A percentile compares a stretch with the other conserved stretches of the same genome.
Evolutionary conservation across 1,140 invertebrate species (phyloP).

Genomic region (Kradibia gibbosae): DNA sequence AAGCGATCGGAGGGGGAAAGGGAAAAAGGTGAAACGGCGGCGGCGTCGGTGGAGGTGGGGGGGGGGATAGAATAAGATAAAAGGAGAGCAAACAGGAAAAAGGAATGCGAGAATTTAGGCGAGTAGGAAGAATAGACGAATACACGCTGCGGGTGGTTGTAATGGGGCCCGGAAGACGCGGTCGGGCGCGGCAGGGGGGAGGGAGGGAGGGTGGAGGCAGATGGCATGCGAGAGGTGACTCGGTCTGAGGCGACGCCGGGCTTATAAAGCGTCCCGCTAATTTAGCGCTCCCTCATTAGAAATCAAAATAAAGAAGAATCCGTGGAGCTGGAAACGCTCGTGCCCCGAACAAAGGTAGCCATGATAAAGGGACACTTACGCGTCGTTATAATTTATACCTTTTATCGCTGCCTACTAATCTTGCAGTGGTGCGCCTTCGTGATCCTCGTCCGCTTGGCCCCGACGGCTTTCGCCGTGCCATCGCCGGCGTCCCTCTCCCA

Average conservation of each 20-base stretch:
- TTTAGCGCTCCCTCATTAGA: conserved; percentile 30
- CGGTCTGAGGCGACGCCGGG: neutral
- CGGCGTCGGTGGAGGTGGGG: neutral
- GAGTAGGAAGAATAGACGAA: neutral
- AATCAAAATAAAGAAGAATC: conserved; percentile 27
- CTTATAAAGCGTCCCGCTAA: conserved; percentile 27
- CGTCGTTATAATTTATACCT: conserved; percentile 41
- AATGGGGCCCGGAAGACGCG: too few relatives aligned
- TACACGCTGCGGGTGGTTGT: neutral
- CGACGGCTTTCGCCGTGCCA: too few relatives aligned
- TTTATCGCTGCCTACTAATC: conserved; percentile 46
- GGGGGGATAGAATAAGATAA: neutral
- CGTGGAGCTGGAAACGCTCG: neutral
- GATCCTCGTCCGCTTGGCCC: neutral
- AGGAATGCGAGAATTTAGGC: neutral
- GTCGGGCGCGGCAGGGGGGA: too few relatives aligned
- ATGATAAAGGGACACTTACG: conserved; percentile 34
- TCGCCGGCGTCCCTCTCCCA: too few relatives aligned
- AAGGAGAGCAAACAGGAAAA: neutral
- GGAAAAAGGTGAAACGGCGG: neutral
- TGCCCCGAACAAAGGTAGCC: conserved; percentile 22
- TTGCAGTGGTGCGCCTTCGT: neutral
- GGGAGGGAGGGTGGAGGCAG: too few relatives aligned
- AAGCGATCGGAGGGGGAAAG: neutral
- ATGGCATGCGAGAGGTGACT: conserved; percentile 8